Percentiles rank a stretch among this genome's conserved stretches.
Conservation (phyloP, 1,140 invertebrate species). For the Pseudomyrmex cubaensis region DNA sequence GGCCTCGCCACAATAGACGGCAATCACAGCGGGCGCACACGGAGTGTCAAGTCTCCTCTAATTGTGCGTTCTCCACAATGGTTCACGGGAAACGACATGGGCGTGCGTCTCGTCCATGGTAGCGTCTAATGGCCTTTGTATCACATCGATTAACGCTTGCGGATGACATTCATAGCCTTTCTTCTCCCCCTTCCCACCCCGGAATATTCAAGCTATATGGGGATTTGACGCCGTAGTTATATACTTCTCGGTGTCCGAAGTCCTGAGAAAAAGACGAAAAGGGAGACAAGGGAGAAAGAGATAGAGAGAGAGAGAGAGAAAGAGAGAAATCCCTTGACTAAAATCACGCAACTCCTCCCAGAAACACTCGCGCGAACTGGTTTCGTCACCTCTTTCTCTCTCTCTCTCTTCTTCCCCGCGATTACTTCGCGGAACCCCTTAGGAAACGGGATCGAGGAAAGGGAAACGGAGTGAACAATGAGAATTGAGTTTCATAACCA, state of each 20-base stretch:
- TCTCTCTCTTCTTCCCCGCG: conserved; percentile 20
- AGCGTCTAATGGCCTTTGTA: conserved; percentile 75
- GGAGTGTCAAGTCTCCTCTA: conserved; percentile 70
- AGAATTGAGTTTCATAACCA: conserved; percentile 83
- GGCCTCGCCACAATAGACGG: conserved; percentile 56
- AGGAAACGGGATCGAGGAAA: conserved; percentile 32
- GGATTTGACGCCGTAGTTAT: conserved; percentile 1
- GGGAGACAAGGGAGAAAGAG: background rate
- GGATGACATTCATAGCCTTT: conserved; percentile 75
- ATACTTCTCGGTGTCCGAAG: conserved; percentile 41
- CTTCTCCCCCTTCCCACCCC: conserved; percentile 16
- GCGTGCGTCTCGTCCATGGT: conserved; percentile 66
- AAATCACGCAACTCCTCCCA: conserved; percentile 56
- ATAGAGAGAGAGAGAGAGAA: background rate
- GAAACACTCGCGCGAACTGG: conserved; percentile 58
- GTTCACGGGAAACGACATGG: conserved; percentile 73
- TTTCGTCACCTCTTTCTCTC: background rate
- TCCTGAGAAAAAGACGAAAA: conserved; percentile 36
- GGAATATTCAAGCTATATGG: conserved; percentile 67
- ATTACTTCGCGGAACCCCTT: conserved; percentile 25
- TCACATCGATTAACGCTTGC: conserved; percentile 78
- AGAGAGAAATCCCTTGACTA: conserved; percentile 11
- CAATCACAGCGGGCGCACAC: conserved; percentile 49
- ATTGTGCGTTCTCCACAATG: conserved; percentile 70
- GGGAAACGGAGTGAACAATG: conserved; percentile 75